Evolutionary conservation across 2,113 vertebrate genomes (phyloP).

Genomic region (Trogon melanurus): DNA sequence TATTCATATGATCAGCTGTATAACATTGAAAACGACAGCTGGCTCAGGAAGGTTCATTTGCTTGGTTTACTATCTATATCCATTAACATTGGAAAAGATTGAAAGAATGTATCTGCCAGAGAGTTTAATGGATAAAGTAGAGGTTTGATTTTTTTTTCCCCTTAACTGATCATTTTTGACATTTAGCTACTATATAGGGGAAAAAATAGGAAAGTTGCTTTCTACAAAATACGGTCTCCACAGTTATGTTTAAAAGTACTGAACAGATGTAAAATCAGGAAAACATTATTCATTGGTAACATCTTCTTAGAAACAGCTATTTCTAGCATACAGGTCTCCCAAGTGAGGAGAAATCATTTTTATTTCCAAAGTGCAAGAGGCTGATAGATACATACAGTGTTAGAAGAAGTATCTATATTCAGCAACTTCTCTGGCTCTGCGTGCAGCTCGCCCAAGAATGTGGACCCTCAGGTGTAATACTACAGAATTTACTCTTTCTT

Average conservation of each 20-base stretch:
- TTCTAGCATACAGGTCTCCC: neutral
- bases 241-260: neutral
- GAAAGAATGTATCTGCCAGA: conserved; percentile 61
- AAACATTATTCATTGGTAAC: conserved; percentile 41
- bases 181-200: conserved; percentile 54
- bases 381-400: neutral
- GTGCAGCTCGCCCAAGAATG: neutral
- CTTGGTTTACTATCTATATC: conserved; percentile 63
- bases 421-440: neutral
- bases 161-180: conserved; percentile 62
- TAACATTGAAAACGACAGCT: conserved; percentile 73
- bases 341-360: neutral
- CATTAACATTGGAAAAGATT: conserved; percentile 71
- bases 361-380: neutral
- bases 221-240: conserved; percentile 42
- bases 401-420: neutral
- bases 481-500: neutral
- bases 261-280: conserved; percentile 46
- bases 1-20: conserved; percentile 70
- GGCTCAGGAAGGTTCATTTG: conserved; percentile 70
- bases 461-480: neutral
- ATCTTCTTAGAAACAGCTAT: conserved; percentile 16
- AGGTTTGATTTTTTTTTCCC: neutral
- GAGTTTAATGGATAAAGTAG: conserved; percentile 47
- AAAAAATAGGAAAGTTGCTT: conserved; percentile 40